Percentiles rank a stretch among this genome's conserved stretches.
Evolutionary conservation across 2,888 invertebrate genomes (phyloP).

Genomic region (Caenorhabditis sp.): DNA sequence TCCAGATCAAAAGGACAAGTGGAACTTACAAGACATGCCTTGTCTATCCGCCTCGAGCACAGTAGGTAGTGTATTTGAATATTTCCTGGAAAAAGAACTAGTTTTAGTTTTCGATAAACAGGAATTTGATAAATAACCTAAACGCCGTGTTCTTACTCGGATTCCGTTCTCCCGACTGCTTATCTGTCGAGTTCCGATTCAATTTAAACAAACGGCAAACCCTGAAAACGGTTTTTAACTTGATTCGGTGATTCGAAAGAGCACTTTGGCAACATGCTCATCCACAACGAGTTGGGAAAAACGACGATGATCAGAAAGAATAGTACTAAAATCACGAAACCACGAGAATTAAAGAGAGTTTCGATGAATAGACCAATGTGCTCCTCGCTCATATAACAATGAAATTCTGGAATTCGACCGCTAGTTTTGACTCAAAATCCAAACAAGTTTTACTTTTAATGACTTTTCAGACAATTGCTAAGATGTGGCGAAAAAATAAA

Average conservation of each 20-base stretch:
- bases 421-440: neutral
- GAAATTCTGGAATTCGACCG: neutral
- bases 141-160: neutral
- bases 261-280: slow-evolving; percentile 7
- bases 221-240: neutral
- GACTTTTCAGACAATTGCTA: too few relatives aligned
- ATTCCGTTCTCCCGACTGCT: neutral
- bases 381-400: neutral
- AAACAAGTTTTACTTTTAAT: neutral
- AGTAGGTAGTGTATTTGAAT: neutral
- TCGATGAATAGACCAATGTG: neutral
- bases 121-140: too few relatives aligned
- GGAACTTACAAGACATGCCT: slow-evolving; percentile 14
- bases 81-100: neutral
- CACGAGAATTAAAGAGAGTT: slow-evolving; percentile 1
- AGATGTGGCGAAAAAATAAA: too few relatives aligned
- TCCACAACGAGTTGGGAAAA: slow-evolving; percentile 5
- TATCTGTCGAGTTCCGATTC: neutral
- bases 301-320: slow-evolving; percentile 8
- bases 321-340: neutral
- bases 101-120: too few relatives aligned
- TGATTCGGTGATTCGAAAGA: neutral
- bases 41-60: neutral
- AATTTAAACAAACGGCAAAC: slow-evolving; percentile 16
- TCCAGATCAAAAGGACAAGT: too few relatives aligned